Evolutionary conservation across 1,140 invertebrate genomes (phyloP), one percentile per base, ranked within the genome.

Genomic region (Sarcophaga bullata): DNA sequence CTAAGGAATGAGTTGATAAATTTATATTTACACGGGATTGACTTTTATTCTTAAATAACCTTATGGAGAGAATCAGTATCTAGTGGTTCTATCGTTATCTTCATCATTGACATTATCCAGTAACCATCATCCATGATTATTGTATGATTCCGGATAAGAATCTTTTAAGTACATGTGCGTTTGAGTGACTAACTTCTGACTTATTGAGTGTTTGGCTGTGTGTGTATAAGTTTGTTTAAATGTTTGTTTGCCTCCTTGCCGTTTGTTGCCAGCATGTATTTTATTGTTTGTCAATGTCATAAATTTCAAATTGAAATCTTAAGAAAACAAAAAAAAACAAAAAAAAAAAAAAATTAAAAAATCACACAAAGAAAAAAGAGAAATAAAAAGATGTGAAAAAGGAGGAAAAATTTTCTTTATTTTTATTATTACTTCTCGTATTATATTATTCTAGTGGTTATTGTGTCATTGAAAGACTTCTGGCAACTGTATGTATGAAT

Each of bases 231-330:
- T 19, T 9, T 10, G 8, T 7, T 7, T 68, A 1, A 19, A n/a
- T 58, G 54, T 58, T 58, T 58, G 54, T 58, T 58, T n/a, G 54
- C 13, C 54, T 58, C 13, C 54, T 58, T 13, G 11, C 13, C 15
- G 54, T 58, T 76, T 78, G 47, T 37, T 78, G 49, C 48, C 75
- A 49, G 75, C 48, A 49, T 78, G 75, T 78, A 48, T 78, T 78
- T 78, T 78, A 78, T 78, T 78, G 75, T 78, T 78, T 78, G 75
- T 78, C 75, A 78, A 78, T 78, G 75, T 78, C 75, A 78, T 78
- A 78, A 78, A 78, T 78, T 78, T 78, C 48, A 78, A 68, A 78
- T 78, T 78, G 75, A 78, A 78, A 78, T 78, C 8, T 78, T 50
- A 52, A 19, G 75, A n/a, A 52, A 78, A 50, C 8, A 19, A 78